Conservation (phyloP, 2,797 vertebrate genomes). For the Dryobates pubescens region DNA sequence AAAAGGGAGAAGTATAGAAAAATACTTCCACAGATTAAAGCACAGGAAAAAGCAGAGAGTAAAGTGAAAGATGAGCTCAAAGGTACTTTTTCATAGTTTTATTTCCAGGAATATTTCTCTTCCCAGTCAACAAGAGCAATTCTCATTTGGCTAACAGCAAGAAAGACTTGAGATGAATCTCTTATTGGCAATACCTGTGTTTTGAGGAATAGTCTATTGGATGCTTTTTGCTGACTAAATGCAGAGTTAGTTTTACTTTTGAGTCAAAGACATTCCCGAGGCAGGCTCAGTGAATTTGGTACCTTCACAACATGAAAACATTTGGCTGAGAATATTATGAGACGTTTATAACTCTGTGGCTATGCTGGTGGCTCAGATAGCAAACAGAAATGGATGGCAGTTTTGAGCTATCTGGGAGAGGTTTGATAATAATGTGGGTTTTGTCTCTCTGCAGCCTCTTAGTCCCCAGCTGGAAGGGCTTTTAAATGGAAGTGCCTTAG, state of each 20-base stretch:
- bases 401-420: background rate
- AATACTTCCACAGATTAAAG: constrained; percentile 3
- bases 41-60: constrained; percentile 1
- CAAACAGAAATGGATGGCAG: background rate
- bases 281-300: background rate
- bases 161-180: background rate
- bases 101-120: background rate
- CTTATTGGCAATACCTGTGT: background rate
- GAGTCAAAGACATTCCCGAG: background rate
- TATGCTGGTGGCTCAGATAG: background rate
- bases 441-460: background rate
- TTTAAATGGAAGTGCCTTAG: background rate
- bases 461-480: background rate
- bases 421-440: background rate
- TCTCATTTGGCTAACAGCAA: background rate
- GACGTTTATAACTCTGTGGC: background rate
- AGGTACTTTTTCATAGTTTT: background rate
- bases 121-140: background rate
- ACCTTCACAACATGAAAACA: background rate
- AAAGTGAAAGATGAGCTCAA: background rate
- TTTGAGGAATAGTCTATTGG: background rate
- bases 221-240: background rate
- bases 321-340: background rate
- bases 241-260: background rate
- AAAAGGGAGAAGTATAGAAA: constrained; percentile 7